Evolutionary conservation across 1,140 invertebrate species (phyloP).

Genomic region (Drosophila arawakana): DNA sequence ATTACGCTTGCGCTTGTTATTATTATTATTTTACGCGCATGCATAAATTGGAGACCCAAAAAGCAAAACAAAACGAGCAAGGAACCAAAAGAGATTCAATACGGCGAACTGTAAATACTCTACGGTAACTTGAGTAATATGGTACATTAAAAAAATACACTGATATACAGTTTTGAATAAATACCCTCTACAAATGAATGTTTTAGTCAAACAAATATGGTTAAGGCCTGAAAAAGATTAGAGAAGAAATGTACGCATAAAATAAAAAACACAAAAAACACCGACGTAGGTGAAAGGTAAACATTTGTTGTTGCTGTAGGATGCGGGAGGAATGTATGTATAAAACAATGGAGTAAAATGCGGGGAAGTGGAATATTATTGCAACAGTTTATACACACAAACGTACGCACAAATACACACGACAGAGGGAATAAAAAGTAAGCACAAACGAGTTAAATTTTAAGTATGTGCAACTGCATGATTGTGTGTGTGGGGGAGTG

Average conservation of each 20-base stretch:
- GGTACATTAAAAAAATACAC: too few relatives aligned
- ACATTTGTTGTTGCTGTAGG: slow-evolving; percentile 36
- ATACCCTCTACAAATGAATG: neutral
- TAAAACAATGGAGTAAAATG: slow-evolving; percentile 25
- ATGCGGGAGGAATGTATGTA: neutral
- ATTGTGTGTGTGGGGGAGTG: neutral
- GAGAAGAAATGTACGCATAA: neutral
- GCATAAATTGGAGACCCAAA: slow-evolving; percentile 56
- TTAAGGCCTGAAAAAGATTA: neutral
- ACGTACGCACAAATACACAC: slow-evolving; percentile 2
- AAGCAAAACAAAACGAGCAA: slow-evolving; percentile 19
- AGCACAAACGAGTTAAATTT: slow-evolving; percentile 66
- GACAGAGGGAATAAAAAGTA: slow-evolving; percentile 50
- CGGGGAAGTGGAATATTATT: slow-evolving; percentile 58
- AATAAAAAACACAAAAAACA: slow-evolving; percentile 11
- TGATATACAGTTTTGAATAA: neutral
- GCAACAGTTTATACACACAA: slow-evolving; percentile 60
- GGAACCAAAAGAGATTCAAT: neutral
- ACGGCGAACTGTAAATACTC: slow-evolving; percentile 20
- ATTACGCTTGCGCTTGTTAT: slow-evolving; percentile 51
- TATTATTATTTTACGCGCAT: slow-evolving; percentile 75
- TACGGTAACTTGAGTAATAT: neutral
- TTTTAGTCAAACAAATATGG: neutral
- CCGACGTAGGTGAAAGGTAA: neutral
- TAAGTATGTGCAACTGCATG: slow-evolving; percentile 49